Base-by-base conservation (phyloP, 37 sponge, comb jelly and placozoan species). In the Geodia barretti region DNA sequence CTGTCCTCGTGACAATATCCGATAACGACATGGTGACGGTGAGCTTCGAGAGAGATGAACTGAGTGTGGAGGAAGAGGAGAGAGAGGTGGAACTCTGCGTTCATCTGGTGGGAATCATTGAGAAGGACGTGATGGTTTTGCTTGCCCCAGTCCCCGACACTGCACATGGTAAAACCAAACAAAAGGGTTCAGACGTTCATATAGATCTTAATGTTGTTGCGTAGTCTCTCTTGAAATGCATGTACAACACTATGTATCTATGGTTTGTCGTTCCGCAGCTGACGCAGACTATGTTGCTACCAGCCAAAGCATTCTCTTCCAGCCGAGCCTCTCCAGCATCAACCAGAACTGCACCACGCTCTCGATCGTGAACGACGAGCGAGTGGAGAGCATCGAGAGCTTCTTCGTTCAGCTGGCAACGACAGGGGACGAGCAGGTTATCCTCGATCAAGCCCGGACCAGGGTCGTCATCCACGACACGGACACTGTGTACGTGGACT, bases 1-100 rank as follows among this genome's bases (percentile, higher is more conserved):
- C 54, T 17, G 54, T 24, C 14, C 1, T 3, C 28, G 75, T 83
- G 9, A 32, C 9, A 3, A 74, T 83, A 32, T 1, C 1, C 21
- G 83, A 83, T 42, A 26, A 83, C 7, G 83, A 83, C 29, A 64
- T 3, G 3, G 67, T 83, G 29, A 73, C 66, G 30, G 66, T 83
- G 24, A 64, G 75, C 3, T 65, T 83, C 26, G 41, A 7, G 8
- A 38, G 36, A 43, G 28, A 41, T 3, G 54, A 43, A 24, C 29
- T 41, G 9, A 65, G 1, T 42, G 75, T 83, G 2, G 83, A 83
- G 38, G 83, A 83, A 20, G 41, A 7, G 26, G 31, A 32, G 2
- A 14, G 54, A 14, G 54, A 26, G 7, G 68, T 21, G 24, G 54
- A 47, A 7, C 11, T 74, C 67, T 83, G 83, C 65, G 75, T 66